phyloP scores from a whole-genome alignment of 2,888 invertebrate species.

The Nomada ferruginata region DNA sequence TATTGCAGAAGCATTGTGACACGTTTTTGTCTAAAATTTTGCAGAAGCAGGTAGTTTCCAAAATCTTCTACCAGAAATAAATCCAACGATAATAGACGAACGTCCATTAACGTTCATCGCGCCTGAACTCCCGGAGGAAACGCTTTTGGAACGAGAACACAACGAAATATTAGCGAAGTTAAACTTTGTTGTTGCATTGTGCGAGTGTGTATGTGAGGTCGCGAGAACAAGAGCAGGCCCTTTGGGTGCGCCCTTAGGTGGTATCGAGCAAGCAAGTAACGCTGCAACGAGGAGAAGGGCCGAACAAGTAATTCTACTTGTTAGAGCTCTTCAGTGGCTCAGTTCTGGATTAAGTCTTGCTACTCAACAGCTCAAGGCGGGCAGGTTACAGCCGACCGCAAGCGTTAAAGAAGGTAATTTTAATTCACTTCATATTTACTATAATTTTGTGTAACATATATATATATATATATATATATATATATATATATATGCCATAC shows the following conservation, averaged over 20 bases:
- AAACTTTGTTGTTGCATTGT: constrained; percentile 97
- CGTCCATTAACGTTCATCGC: constrained; percentile 91
- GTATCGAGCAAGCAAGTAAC: constrained; percentile 78
- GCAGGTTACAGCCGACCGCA: constrained; percentile 94
- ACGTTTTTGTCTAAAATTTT: constrained; percentile 56
- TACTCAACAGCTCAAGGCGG: constrained; percentile 92
- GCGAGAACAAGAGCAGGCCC: constrained; percentile 93
- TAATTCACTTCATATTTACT: neutral
- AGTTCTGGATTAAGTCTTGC: constrained; percentile 97
- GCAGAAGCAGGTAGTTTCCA: constrained; percentile 86
- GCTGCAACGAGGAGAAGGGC: constrained; percentile 86
- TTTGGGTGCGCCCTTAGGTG: constrained; percentile 86
- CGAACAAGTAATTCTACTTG: constrained; percentile 94
- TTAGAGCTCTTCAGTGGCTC: constrained; percentile 96
- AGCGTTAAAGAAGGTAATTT: constrained; percentile 93
- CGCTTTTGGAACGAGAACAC: constrained; percentile 97
- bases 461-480: neutral
- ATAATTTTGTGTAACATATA: neutral
- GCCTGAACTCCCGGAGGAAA: constrained; percentile 97
- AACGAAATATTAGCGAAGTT: constrained; percentile 98
- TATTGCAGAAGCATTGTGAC: constrained; percentile 20
- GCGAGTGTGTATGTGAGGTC: constrained; percentile 96
- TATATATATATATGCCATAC: neutral
- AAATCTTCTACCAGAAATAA: constrained; percentile 84
- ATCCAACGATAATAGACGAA: constrained; percentile 78